Evolutionary conservation across 2,113 vertebrate species (phyloP), one percentile per base, ranked within the genome.

Genomic region (Eulemur rufifrons): DNA sequence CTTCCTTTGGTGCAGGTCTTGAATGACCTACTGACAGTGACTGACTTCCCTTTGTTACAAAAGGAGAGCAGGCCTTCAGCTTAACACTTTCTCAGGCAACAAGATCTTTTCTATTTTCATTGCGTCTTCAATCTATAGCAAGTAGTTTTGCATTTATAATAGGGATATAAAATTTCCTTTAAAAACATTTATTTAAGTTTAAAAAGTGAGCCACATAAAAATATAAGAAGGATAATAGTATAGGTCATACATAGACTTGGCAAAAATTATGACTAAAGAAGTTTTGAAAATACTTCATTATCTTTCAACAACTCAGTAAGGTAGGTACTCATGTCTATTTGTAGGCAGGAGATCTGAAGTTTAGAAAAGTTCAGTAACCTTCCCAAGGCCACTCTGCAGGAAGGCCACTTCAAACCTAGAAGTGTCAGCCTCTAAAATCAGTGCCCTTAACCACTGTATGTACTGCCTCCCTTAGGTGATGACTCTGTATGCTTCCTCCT

Each of bases 111-210:
- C 59, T 39, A 64, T 47, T 77, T 95, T 80, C 14, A 45, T 37
- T 71, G 34, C 17, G 61, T 34, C 37, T 94, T 95, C 2, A 21
- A 37, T 84, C 92, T 82, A 77, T 37, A 37, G 89, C 8, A 83
- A 95, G 10, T 68, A 56, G 27, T 54, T 95, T 95, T 47, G 32
- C 39, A 37, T 50, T 81, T 76, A 77, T n/a, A 92, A 69, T 68
- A 85, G 77, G 17, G 66, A 81, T 27, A 52, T 81, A 91, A 50
- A 84, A 71, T 95, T 92, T 86, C 8, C 25, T 96, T 91, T 89
- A 15, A 56, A 50, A 94, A 78, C 27, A 84, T 45, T 61, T 64
- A 81, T 71, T 95, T 85, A 83, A 73, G 27, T 76, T 93, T 97
- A 34, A 86, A 63, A 92, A 77, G 80, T 63, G 32, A n/a, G 76